Evolutionary conservation across 2,113 vertebrate species (phyloP), one percentile per base, ranked within the genome.

Genomic region (Dolichotis patagonum): DNA sequence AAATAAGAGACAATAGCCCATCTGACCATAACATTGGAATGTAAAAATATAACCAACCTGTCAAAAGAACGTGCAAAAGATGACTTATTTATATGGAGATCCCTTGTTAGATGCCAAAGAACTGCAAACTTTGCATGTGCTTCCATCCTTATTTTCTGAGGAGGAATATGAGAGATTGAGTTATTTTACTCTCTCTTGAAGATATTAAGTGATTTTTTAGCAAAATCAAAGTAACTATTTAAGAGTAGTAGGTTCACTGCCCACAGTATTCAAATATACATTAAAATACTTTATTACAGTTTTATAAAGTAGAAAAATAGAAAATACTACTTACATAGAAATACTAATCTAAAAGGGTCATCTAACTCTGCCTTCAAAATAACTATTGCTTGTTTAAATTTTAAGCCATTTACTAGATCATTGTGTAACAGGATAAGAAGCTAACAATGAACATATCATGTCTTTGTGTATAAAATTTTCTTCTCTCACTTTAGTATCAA

Each of bases 41-140:
- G 92, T 73, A 89, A 96, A 96, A 96, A n/a, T 71, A 3, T 87
- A 96, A 98, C 99, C 69, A 97, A 99, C 99, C 99, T 99, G 99
- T 99, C 99, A 98, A 99, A 99, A 32, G 99, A 99, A 87, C 99
- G 99, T 93, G 99, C 99, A 96, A 99, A 99, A 87, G 99, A 99
- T 95, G 99, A 99, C 97, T 99, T 99, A 97, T 99, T 99, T 97
- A 99, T 99, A 97, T 99, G 99, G 91, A 99, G 98, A 97, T 99
- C 99, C 96, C 99, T 99, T 62, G 99, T 99, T 73, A 99, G 99
- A 98, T 99, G 99, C 99, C 99, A 99, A 24, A 99, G 99, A 60
- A 99, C 99, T 69, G 99, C 99, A 98, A 99, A 99, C 97, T 99
- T 99, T 43, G 99, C 99, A 81, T 99, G 99, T 91, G 99, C 99